Base-by-base conservation (phyloP, 2,113 vertebrate genomes). In the Chloropsis hardwickii region DNA sequence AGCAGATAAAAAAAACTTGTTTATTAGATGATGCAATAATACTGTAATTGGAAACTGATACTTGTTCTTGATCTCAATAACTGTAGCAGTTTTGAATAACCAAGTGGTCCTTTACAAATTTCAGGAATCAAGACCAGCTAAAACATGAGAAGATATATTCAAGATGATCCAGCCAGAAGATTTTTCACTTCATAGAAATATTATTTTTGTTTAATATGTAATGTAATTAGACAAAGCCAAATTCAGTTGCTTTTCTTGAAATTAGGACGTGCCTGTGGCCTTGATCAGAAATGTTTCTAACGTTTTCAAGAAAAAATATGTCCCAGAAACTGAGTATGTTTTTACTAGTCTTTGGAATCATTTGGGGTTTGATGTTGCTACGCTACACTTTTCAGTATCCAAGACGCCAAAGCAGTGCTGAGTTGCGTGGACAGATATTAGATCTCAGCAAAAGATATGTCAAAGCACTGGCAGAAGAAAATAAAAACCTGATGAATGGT, bases 371-470 rank as follows among this genome's bases (percentile, higher is more conserved):
- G 77, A 98, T 99, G 98, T 97, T 99, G 94, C 97, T 99, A 45
- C 99, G 98, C 71, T 99, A 99, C 95, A 99, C 99, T 2, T 98
- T 99, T 61, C 99, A 99, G 95, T 99, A 99, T 94, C 99, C 99
- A 51, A 98, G 98, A 58, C 99, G 98, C 94, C 98, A 99, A 97
- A 99, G 98, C 98, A 99, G 99, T 17, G 97, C 98, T 0, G 98
- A 99, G 97, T 93, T 99, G 66, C 98, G 99, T 31, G 98, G 99
- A 96, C 99, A 99, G 96, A 99, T 99, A 91, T 72, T 99, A 61
- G 99, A 99, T 91, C 98, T 99, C 87, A 99, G 99, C 96, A 99
- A 98, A 91, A 98, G 98, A 98, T 99, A 99, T 1, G 99, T 99
- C 95, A 99, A 99, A 97, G 99, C 99, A 91, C 97, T 99, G 81